Base-by-base conservation (phyloP, 2,113 vertebrate genomes). In the Copsychus sechellarum region DNA sequence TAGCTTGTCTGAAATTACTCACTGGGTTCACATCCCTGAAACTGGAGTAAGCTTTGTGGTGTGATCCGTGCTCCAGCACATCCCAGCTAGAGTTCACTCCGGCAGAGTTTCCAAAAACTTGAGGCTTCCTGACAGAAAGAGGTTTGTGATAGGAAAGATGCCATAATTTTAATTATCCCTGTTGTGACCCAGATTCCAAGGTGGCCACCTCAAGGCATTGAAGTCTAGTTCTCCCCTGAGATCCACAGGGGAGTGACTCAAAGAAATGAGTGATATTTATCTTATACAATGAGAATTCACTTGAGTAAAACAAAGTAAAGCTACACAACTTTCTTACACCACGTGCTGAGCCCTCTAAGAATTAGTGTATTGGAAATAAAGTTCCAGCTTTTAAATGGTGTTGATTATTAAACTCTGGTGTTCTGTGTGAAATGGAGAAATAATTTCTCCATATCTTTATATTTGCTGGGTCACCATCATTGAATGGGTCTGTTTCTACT, bases 1-100 rank as follows among this genome's bases (percentile, higher is more conserved):
- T 54, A 93, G 38, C 34, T 88, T 82, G 80, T 64, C 86, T 93
- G 94, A 91, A 93, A 83, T 79, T 83, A 81, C 43, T 93, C 76
- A 78, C 8, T 83, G 65, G 28, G 57, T 86, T 89, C 76, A 65
- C 0, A 21, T 73, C 88, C 45, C 80, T 88, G 90, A 80, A 83
- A 80, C 1, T 58, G 67, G 50, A 77, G 45, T 26, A 62, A 88
- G 11, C 12, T 81, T 50, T 81, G 88, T 80, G 82, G 58, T 0
- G 0, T 50, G 76, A 34, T 80, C 85, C 38, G 21, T 0, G 1
- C n/a, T 73, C 11, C 38, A 70, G 61, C 66, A 66, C 53, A 80
- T 66, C 62, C 31, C 54, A 77, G 66, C 57, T 90, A 58, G 48
- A 90, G n/a, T 26, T 76, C 15, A 20, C 36, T 45, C n/a, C 0